Conservation (phyloP, 2,888 invertebrate genomes). For the Drosophila histrio region DNA sequence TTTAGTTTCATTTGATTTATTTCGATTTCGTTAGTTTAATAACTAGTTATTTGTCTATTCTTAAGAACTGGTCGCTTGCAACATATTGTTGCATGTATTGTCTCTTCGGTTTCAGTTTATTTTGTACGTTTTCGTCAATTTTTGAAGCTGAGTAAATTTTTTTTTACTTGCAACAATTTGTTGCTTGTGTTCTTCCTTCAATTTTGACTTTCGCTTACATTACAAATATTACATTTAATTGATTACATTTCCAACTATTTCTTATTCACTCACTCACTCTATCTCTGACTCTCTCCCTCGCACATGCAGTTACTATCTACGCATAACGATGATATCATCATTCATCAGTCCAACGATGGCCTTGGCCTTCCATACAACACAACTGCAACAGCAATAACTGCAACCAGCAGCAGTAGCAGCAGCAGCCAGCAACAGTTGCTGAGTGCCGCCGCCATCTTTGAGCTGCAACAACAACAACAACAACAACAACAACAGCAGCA, state of each 20-base stretch:
- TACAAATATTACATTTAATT: not conserved
- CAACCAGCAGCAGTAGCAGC: constrained; percentile 37
- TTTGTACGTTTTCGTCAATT: too few relatives aligned
- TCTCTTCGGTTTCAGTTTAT: not conserved
- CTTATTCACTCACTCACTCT: not conserved
- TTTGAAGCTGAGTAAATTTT: not conserved
- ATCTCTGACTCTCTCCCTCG: not conserved
- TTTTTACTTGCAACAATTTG: not conserved
- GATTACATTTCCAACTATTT: not conserved
- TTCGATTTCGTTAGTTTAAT: not conserved
- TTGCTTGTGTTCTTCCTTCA: too few relatives aligned
- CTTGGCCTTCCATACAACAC: constrained; percentile 36
- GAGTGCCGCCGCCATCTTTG: constrained; percentile 38
- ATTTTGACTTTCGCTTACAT: not conserved
- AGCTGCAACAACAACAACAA: constrained; percentile 40
- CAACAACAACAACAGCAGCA: constrained; percentile 38
- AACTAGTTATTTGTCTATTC: not conserved
- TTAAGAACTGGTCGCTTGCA: not conserved
- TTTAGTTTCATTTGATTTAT: not conserved
- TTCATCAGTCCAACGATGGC: constrained; percentile 75
- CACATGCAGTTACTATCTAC: constrained; percentile 81
- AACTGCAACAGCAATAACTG: constrained; percentile 45
- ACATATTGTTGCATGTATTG: not conserved
- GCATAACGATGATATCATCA: constrained; percentile 79
- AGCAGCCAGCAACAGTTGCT: constrained; percentile 47